Evolutionary conservation across 2,888 invertebrate genomes (phyloP), one percentile per base, ranked within the genome.

Genomic region (Sesia apiformis): DNA sequence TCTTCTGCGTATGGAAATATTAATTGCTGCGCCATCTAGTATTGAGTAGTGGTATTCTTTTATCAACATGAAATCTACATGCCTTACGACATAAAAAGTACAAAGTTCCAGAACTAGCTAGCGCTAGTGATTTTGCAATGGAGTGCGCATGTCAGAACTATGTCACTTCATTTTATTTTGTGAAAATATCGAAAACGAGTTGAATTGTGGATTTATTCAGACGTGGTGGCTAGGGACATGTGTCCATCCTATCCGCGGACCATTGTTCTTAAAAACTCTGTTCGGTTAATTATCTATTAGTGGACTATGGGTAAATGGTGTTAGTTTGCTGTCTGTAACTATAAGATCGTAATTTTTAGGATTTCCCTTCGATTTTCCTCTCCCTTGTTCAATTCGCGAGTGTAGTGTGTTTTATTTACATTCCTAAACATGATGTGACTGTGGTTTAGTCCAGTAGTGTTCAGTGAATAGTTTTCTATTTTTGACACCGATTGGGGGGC

Each of bases 111-210:
- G 4, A 43, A 43, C 42, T 6, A 5, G 0, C 5, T 4, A 4
- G 50, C 50, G 59, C 53, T 3, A 53, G 39, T 6, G 50, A 5
- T 58, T 64, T 67, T 56, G 66, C 65, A 65, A 72, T 69, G 69
- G 66, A 72, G 68, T 84, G 84, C 88, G 88, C 88, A 88, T 88
- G 88, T 87, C 88, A 86, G 81, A 84, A 84, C 70, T 79, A 81
- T 84, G 84, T 86, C 86, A 86, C 81, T 75, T 80, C 81, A 78
- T 82, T 86, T 83, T 82, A 84, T 81, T 86, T 85, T 76, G 81
- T 78, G 81, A 78, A 52, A 78, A 78, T 76, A 70, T 70, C 76
- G 66, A 78, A 81, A 81, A 72, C 78, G 74, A 74, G 79, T 76
- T 75, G 79, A 83, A 74, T 83, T 71, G 80, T 72, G 72, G 81